A percentile compares a stretch with the other conserved stretches of the same genome.
phyloP scores from a whole-genome alignment of 2,797 vertebrate species.

The Heteromormyrus szaboi region DNA sequence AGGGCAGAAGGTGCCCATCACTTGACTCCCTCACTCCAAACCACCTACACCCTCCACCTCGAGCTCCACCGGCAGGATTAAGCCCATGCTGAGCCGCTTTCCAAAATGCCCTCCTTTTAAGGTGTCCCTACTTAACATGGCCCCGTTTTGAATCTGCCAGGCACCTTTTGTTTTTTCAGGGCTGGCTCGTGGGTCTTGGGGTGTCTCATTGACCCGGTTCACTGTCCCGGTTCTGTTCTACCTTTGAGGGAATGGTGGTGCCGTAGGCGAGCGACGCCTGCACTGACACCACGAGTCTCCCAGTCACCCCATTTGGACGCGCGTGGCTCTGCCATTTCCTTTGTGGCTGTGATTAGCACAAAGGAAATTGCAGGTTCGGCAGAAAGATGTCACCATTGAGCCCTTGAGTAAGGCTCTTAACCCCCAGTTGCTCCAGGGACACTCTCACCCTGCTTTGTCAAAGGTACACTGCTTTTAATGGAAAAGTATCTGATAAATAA shows the following conservation, averaged over 20 bases:
- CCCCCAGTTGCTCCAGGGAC: not conserved
- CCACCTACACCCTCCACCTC: not conserved
- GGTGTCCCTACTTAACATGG: not conserved
- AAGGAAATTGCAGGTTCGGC: not conserved
- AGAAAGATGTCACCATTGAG: not conserved
- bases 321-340: not conserved
- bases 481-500: not conserved
- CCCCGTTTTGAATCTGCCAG: not conserved
- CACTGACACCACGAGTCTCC: not conserved
- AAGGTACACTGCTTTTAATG: not conserved
- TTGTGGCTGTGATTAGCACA: not conserved
- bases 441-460: not conserved
- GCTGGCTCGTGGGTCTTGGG: not conserved
- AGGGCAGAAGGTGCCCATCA: not conserved
- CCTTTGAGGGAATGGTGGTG: not conserved
- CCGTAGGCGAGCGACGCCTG: not conserved
- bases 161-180: not conserved
- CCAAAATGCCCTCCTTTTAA: not conserved
- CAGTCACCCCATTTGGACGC: not conserved
- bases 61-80: too few relatives aligned
- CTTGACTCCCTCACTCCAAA: not conserved
- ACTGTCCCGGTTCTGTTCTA: not conserved
- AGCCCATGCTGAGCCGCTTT: not conserved
- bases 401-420: not conserved
- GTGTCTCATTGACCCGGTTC: constrained; percentile 3